Conservation (phyloP, 2,888 invertebrate species). For the Mimumesa dahlbomi region DNA sequence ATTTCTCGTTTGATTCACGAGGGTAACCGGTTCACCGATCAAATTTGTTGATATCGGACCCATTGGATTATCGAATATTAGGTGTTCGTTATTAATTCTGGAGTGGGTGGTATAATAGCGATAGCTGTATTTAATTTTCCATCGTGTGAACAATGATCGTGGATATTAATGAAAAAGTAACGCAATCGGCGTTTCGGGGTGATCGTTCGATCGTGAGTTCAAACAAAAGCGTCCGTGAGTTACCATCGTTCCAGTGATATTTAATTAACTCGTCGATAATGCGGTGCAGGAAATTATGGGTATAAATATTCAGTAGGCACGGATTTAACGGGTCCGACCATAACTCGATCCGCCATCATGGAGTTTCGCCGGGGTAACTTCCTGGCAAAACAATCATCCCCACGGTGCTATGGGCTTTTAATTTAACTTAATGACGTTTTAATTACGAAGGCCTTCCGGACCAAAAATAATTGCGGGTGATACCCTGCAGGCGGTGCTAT, state of each 20-base stretch:
- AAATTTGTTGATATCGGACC: not conserved
- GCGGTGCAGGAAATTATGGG: not conserved
- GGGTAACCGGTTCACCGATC: no score
- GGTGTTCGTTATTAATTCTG: not conserved
- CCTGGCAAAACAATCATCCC: not conserved
- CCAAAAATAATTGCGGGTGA: conserved; percentile 13
- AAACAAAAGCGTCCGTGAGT: not conserved
- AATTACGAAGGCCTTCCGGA: conserved; percentile 17
- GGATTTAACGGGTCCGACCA: not conserved
- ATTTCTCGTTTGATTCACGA: no score
- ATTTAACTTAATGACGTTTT: conserved; percentile 29
- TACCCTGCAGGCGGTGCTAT: not conserved
- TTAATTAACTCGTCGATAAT: not conserved
- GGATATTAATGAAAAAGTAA: not conserved
- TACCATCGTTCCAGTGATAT: not conserved
- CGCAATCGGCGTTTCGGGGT: not conserved
- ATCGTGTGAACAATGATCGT: not conserved
- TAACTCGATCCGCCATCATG: conserved; percentile 1
- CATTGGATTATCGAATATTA: not conserved
- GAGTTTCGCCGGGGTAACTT: not conserved
- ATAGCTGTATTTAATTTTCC: not conserved
- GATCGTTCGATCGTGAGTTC: not conserved
- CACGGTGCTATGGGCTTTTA: not conserved
- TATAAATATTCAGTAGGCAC: conserved; percentile 8
- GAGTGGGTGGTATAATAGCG: not conserved